These are phyloP conservation scores for Andrena marginata DNA, from an alignment of 2,888 invertebrate species.

Conservation along the genomic window DNA sequence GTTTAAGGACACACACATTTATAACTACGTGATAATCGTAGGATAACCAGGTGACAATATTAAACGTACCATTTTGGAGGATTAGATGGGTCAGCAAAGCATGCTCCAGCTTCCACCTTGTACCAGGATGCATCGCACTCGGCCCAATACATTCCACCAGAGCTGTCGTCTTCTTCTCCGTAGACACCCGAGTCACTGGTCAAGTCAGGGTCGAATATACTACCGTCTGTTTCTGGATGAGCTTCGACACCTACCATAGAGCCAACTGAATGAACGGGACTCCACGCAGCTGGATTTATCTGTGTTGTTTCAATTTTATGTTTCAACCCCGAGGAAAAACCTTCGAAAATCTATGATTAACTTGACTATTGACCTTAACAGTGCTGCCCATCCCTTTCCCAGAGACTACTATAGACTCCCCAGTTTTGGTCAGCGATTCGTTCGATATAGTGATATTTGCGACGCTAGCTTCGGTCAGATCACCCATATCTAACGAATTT, in stretches of 20 bases:
- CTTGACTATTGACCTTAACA: slow-evolving; percentile 76
- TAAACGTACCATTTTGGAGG: slow-evolving; percentile 90
- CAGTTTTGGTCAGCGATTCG: slow-evolving; percentile 82
- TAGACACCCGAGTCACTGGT: slow-evolving; percentile 91
- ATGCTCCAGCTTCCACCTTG: slow-evolving; percentile 93
- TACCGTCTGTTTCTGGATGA: slow-evolving; percentile 94
- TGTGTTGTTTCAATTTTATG: slow-evolving; percentile 44
- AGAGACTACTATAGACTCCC: slow-evolving; percentile 82
- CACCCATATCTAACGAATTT: slow-evolving; percentile 76
- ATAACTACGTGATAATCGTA: neutral
- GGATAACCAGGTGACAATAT: slow-evolving; percentile 1
- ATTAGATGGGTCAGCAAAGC: slow-evolving; percentile 90
- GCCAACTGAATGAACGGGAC: slow-evolving; percentile 94
- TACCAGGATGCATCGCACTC: slow-evolving; percentile 93
- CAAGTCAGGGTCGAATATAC: slow-evolving; percentile 91
- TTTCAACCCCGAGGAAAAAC: neutral
- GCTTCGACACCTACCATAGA: slow-evolving; percentile 93
- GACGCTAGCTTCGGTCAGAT: slow-evolving; percentile 80
- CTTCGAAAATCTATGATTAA: neutral
- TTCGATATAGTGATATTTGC: slow-evolving; percentile 84
- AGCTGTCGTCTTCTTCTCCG: slow-evolving; percentile 92
- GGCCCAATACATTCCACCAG: slow-evolving; percentile 91
- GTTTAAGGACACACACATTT: slow-evolving; percentile 66
- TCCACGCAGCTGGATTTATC: slow-evolving; percentile 93
- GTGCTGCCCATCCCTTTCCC: slow-evolving; percentile 84